A percentile compares a stretch with the other conserved stretches of the same genome.
phyloP scores from a whole-genome alignment of 2,888 invertebrate species.

The Nomada lathburiana region DNA sequence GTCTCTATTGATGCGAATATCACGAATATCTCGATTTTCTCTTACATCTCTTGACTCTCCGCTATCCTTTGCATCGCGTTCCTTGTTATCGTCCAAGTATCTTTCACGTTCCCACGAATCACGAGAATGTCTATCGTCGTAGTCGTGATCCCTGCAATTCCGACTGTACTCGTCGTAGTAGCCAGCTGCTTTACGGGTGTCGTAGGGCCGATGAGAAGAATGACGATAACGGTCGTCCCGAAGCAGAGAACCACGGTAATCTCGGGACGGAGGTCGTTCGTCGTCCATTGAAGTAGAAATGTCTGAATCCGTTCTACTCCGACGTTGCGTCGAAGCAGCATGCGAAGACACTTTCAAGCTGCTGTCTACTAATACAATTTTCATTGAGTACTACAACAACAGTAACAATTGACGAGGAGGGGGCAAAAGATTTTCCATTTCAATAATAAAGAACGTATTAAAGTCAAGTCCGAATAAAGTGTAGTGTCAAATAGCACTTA shows the following conservation, averaged over 20 bases:
- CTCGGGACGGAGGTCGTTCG: conserved; percentile 79
- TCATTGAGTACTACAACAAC: conserved; percentile 27
- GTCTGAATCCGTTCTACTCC: conserved; percentile 81
- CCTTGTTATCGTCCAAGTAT: conserved; percentile 79
- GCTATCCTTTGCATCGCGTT: conserved; percentile 69
- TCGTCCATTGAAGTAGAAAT: conserved; percentile 79
- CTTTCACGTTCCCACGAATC: conserved; percentile 81
- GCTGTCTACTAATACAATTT: conserved; percentile 71
- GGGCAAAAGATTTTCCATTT: too few species aligned
- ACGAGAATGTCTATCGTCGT: conserved; percentile 80
- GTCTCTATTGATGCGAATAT: conserved; percentile 74
- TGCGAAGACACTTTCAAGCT: conserved; percentile 75
- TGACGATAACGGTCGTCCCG: conserved; percentile 80
- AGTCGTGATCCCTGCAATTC: conserved; percentile 81
- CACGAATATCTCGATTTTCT: conserved; percentile 70
- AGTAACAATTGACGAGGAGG: not conserved
- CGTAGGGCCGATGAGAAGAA: conserved; percentile 76
- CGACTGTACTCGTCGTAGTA: conserved; percentile 75
- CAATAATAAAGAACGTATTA: not conserved
- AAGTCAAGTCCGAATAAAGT: not conserved
- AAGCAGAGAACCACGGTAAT: conserved; percentile 72
- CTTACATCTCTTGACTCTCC: conserved; percentile 61
- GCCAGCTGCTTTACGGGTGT: conserved; percentile 72
- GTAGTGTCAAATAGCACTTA: conserved; percentile 63
- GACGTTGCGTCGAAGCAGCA: conserved; percentile 75